Evolutionary conservation across 2,113 vertebrate species (phyloP).

Genomic region (Vidua chalybeata): DNA sequence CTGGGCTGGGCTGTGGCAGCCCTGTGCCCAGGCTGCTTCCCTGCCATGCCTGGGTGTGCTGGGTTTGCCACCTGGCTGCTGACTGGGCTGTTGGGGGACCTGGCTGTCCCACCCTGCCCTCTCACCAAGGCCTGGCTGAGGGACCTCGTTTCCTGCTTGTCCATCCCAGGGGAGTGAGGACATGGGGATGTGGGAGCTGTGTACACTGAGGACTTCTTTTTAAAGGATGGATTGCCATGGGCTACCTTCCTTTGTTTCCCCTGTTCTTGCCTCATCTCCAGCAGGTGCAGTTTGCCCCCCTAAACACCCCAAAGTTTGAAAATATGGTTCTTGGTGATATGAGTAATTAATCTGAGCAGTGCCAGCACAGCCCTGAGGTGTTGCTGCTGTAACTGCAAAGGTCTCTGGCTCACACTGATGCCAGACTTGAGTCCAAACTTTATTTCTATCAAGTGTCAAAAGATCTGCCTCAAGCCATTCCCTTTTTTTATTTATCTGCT

Average conservation of each 20-base stretch:
- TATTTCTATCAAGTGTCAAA: accelerated
- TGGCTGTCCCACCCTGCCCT: background rate
- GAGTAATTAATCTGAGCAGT: background rate
- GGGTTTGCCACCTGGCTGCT: background rate
- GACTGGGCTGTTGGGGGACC: background rate
- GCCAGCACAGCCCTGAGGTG: background rate
- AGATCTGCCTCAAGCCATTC: background rate
- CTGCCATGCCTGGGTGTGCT: background rate
- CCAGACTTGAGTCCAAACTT: background rate
- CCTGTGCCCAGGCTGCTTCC: background rate
- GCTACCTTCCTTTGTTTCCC: accelerated
- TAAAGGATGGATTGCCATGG: background rate
- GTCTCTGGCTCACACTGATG: no score
- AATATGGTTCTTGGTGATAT: background rate
- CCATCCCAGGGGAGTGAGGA: background rate
- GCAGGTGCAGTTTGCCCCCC: background rate
- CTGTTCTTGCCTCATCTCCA: accelerated
- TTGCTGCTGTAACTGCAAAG: background rate
- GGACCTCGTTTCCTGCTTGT: accelerated
- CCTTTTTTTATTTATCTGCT: background rate
- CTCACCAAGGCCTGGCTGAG: background rate
- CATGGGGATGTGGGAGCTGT: background rate
- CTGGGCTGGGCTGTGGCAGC: background rate
- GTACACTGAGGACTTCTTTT: background rate
- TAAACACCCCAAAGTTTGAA: background rate